Conservation (phyloP, 2,797 vertebrate species). For the Poecilia velifera region DNA sequence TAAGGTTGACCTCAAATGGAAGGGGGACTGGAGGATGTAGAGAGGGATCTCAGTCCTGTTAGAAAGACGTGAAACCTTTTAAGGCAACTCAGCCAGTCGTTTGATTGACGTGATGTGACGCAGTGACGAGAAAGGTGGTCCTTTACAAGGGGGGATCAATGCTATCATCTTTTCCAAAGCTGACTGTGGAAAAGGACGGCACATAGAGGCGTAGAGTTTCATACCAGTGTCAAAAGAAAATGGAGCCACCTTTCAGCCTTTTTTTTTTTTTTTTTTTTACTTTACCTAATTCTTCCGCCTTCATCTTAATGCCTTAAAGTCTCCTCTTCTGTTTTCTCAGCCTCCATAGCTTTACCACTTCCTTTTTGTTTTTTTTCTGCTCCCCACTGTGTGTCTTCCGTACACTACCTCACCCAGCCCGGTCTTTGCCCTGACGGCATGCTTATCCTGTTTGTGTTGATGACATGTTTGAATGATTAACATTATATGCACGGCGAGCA, state of each 20-base stretch:
- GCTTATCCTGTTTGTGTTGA: constrained; percentile 54
- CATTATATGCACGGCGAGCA: constrained; percentile 58
- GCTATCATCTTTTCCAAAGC: constrained; percentile 73
- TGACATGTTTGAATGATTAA: constrained; percentile 62
- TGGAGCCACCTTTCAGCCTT: constrained; percentile 21
- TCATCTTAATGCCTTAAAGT: constrained; percentile 38
- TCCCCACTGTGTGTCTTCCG: constrained; percentile 6
- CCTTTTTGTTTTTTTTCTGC: neutral
- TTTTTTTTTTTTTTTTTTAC: neutral
- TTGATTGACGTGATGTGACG: constrained; percentile 60
- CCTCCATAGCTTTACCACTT: neutral
- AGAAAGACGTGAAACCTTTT: constrained; percentile 69
- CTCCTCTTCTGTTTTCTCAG: constrained; percentile 14
- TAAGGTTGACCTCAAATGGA: constrained; percentile 42
- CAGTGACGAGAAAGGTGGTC: constrained; percentile 65
- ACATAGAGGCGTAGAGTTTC: constrained; percentile 70
- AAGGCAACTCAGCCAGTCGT: constrained; percentile 67
- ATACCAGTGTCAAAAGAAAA: constrained; percentile 55
- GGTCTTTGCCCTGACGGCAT: constrained; percentile 32
- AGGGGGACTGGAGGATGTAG: constrained; percentile 17
- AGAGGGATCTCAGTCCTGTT: constrained; percentile 43
- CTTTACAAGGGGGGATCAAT: constrained; percentile 79
- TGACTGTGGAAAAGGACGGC: constrained; percentile 48
- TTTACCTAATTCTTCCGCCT: constrained; percentile 30
- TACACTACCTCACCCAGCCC: constrained; percentile 18